Percentiles rank a stretch among this genome's conserved stretches.
Evolutionary conservation across 1,140 invertebrate species (phyloP).

Genomic region (Dysdera silvatica): DNA sequence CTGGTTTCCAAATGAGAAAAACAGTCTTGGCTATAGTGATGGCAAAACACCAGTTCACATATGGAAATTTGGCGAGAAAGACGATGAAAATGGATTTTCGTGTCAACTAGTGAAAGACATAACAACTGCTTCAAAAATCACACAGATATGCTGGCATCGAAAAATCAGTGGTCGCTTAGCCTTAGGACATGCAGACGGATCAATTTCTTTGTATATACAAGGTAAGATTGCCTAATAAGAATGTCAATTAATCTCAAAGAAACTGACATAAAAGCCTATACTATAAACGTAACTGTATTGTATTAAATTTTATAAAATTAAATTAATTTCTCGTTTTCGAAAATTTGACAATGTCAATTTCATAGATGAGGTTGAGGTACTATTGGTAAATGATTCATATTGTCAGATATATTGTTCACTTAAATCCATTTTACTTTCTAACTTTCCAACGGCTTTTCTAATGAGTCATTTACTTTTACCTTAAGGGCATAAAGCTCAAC

Average conservation of each 20-base stretch:
- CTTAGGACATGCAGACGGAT: conserved; percentile 46
- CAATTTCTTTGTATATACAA: conserved; percentile 42
- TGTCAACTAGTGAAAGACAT: conserved; percentile 32
- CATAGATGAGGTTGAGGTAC: no score
- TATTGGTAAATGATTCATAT: no score
- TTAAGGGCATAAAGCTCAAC: conserved; percentile 31
- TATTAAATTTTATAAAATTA: no score
- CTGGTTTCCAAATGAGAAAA: conserved; percentile 38
- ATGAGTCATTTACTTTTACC: background rate
- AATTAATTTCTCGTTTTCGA: no score
- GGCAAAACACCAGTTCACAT: conserved; percentile 40
- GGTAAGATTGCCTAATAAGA: no score
- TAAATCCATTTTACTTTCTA: no score
- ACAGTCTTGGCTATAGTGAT: conserved; percentile 38
- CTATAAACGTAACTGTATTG: no score
- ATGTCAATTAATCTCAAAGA: no score
- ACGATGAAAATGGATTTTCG: background rate
- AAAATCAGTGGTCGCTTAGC: conserved; percentile 38
- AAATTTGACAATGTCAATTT: no score
- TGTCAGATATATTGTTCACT: no score
- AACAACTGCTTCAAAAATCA: conserved; percentile 18
- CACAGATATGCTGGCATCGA: conserved; percentile 41
- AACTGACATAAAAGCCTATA: no score
- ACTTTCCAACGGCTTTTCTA: no score
- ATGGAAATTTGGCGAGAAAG: conserved; percentile 36